Evolutionary conservation across 2,113 vertebrate species (phyloP).

Genomic region (Scalopus aquaticus): DNA sequence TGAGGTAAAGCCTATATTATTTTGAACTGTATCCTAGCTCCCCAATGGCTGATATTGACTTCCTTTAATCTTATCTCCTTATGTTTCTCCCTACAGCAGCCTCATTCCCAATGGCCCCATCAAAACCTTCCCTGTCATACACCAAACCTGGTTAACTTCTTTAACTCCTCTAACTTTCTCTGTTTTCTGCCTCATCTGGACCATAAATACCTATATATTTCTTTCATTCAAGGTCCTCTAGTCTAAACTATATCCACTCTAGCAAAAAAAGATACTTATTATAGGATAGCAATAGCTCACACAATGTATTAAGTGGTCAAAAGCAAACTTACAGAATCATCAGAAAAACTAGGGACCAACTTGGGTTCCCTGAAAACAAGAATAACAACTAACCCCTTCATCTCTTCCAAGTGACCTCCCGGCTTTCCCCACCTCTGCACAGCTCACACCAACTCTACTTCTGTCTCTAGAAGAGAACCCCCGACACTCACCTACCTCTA

Average conservation of each 20-base stretch:
- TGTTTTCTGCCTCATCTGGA: neutral
- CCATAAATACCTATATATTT: neutral
- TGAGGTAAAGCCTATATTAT: neutral
- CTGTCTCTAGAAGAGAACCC: conserved; percentile 9
- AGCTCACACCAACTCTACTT: neutral
- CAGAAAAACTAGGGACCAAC: neutral
- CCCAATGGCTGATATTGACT: neutral
- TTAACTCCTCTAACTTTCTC: neutral
- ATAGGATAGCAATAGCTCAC: neutral
- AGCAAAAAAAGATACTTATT: neutral
- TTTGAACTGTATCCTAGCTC: neutral
- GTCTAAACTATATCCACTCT: neutral
- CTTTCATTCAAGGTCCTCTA: neutral
- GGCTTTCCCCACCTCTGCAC: neutral
- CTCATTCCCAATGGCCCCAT: neutral
- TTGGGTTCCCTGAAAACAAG: neutral
- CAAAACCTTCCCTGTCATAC: neutral
- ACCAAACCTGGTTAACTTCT: neutral
- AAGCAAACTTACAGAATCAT: neutral
- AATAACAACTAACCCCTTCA: neutral
- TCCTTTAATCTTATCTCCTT: neutral
- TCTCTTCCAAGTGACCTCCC: neutral
- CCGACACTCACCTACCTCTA: neutral
- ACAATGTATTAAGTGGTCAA: neutral
- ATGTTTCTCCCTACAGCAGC: neutral